Evolutionary conservation across 1,140 invertebrate species (phyloP), one percentile per base, ranked within the genome.

Genomic region (Globodera rostochiensis): DNA sequence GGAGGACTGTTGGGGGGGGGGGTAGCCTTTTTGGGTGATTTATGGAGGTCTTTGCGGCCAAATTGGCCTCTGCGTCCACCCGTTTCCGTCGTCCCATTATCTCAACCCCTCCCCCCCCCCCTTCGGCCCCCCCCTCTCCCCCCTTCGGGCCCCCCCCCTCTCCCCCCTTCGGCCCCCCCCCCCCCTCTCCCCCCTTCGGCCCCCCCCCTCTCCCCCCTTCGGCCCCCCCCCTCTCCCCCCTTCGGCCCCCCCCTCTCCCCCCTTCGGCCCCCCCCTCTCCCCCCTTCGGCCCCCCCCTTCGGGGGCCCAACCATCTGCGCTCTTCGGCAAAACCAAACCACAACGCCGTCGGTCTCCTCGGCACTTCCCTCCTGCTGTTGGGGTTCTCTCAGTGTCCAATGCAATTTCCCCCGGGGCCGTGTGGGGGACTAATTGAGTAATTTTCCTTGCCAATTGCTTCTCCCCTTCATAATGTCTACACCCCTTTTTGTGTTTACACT

Each of bases 191-290:
- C n/a, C n/a, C n/a, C n/a, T n/a, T n/a, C n/a, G n/a, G n/a, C n/a
- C n/a, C n/a, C n/a, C n/a, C n/a, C n/a, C n/a, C n/a, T n/a, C n/a
- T n/a, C n/a, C n/a, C n/a, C n/a, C n/a, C n/a, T n/a, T n/a, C n/a
- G n/a, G n/a, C n/a, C n/a, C n/a, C n/a, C n/a, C n/a, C n/a, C n/a
- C n/a, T n/a, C n/a, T n/a, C 25, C 25, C 25, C 25, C 25, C 2
- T 36, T 36, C 2, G 25, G 25, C 25, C 25, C 25, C 66, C 25
- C 13, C 15, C 11, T 5, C 60, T 6, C 8, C 47, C 11, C 60
- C n/a, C 45, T 0, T 75, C 13, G n/a, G n/a, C n/a, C n/a, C n/a
- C 21, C 36, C 45, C 46, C 15, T 67, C 74, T 85, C 19, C 5
- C 13, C 57, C 57, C 13, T 60, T 60, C 19, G 1, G 6, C 6